phyloP scores from a whole-genome alignment of 2,113 vertebrate genomes.

The Spea bombifrons region DNA sequence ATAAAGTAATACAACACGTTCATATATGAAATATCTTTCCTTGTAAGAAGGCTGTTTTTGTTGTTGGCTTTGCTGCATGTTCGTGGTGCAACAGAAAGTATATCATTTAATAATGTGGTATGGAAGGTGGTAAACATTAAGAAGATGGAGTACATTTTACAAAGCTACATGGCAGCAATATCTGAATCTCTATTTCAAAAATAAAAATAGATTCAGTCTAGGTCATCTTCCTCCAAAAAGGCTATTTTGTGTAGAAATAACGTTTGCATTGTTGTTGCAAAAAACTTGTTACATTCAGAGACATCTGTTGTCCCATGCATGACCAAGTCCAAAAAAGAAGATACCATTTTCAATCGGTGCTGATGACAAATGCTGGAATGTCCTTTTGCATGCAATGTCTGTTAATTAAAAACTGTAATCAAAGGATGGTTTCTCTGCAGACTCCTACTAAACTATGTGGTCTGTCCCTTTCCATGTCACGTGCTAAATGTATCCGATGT shows the following conservation, averaged over 20 bases:
- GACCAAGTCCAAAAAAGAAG: conserved; percentile 45
- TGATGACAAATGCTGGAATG: conserved; percentile 38
- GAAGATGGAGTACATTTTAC: conserved; percentile 33
- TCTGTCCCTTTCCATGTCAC: conserved; percentile 55
- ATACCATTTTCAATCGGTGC: conserved; percentile 38
- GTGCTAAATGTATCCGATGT: conserved; percentile 52
- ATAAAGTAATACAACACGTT: conserved; percentile 76
- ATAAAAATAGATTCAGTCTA: conserved; percentile 44
- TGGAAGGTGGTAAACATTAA: conserved; percentile 46
- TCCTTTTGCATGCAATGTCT: conserved; percentile 46
- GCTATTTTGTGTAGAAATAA: conserved; percentile 41
- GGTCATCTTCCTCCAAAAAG: conserved; percentile 48
- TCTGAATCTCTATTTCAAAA: conserved; percentile 44
- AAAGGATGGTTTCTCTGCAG: conserved; percentile 78
- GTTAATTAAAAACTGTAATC: conserved; percentile 41
- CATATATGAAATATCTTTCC: conserved; percentile 60
- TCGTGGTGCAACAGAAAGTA: background rate
- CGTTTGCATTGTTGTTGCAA: conserved; percentile 51
- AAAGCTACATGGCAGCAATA: conserved; percentile 53
- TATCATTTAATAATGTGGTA: conserved; percentile 3
- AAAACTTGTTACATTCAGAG: conserved; percentile 60
- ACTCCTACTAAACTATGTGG: conserved; percentile 64
- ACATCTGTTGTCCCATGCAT: conserved; percentile 47
- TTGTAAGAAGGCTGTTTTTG: conserved; percentile 27
- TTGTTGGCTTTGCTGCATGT: conserved; percentile 5